A percentile compares a stretch with the other conserved stretches of the same genome.
phyloP scores from a whole-genome alignment of 92 coral and sea anemone species.

The Blastomussa wellsi region DNA sequence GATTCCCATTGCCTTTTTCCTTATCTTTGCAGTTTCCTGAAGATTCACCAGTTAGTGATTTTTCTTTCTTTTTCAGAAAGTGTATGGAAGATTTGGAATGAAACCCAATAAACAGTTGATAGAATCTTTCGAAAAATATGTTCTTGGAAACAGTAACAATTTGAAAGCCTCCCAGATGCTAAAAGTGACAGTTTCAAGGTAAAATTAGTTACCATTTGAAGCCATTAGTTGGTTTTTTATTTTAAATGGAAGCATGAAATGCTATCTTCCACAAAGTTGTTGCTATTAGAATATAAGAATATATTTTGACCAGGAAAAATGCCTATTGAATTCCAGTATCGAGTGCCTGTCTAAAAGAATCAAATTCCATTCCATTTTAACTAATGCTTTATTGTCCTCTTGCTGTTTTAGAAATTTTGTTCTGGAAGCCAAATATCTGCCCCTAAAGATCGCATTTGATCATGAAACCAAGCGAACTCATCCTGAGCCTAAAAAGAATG shows the following conservation, averaged over 20 bases:
- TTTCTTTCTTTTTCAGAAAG: background rate
- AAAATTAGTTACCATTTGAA: background rate
- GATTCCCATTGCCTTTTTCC: too few species aligned
- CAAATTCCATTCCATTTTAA: too few species aligned
- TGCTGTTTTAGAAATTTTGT: conserved; percentile 55
- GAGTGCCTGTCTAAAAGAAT: too few species aligned
- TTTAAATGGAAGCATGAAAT: too few species aligned
- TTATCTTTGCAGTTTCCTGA: background rate
- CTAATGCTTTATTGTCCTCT: background rate
- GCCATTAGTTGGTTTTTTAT: too few species aligned
- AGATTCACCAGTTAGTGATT: background rate
- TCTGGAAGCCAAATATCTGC: conserved; percentile 60
- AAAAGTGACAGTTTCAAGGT: conserved; percentile 17
- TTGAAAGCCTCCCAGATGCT: conserved; percentile 16
- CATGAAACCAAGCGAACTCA: conserved; percentile 51
- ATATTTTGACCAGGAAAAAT: too few species aligned
- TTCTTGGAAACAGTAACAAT: background rate
- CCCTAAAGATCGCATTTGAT: conserved; percentile 55
- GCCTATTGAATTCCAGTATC: too few species aligned
- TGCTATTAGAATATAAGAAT: too few species aligned
- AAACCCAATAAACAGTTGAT: conserved; percentile 9
- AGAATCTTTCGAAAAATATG: conserved; percentile 16
- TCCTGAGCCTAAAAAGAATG: conserved; percentile 36
- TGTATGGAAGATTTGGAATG: conserved; percentile 42
- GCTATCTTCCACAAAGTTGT: too few species aligned